Base-by-base conservation (phyloP, 2,797 vertebrate genomes). In the Anas georgica region DNA sequence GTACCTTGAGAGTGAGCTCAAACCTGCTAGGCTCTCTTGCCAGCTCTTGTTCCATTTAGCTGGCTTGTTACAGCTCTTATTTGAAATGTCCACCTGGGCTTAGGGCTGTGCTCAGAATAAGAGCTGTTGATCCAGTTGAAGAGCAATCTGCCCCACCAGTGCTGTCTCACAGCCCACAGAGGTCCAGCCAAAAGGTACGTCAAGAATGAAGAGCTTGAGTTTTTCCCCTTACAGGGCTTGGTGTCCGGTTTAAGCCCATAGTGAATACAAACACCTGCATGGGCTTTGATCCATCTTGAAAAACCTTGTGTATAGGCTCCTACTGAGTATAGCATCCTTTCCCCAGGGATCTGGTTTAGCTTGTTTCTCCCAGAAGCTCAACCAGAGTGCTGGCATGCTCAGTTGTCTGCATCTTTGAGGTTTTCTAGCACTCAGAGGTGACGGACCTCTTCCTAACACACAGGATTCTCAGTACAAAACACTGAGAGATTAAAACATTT, bases 21-120 rank as follows among this genome's bases (percentile, higher is more conserved):
- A 55, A 52, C 18, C 12, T 83, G 14, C 26, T 73, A 16, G 68
- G 9, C 7, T 39, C 25, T 73, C 56, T 7, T 58, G 41, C 17
- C 23, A 31, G 17, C 4, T 76, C 23, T 46, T 1, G 0, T 82
- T 76, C n/a, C n/a, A 17, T 1, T 0, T 23, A 73, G 20, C 17
- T 84, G 52, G 12, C 10, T 67, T 58, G 17, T 69, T 67, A 8
- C 12, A 58, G 15, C 20, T 73, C 20, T 70, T 46, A 45, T 67
- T 33, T 62, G 17, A 55, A 78, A 54, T 21, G 48, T 12, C 25
- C n/a, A 7, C 31, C 25, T 73, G 55, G 31, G 11, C 22, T 31
- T 67, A 26, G 15, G 22, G 23, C 12, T 73, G 2, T 12, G 16
- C 8, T 72, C 41, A 50, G 28, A 33, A 64, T 25, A 45, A 8